Conservation (phyloP, 2,797 vertebrate species). For the Pipistrellus pipistrellus region DNA sequence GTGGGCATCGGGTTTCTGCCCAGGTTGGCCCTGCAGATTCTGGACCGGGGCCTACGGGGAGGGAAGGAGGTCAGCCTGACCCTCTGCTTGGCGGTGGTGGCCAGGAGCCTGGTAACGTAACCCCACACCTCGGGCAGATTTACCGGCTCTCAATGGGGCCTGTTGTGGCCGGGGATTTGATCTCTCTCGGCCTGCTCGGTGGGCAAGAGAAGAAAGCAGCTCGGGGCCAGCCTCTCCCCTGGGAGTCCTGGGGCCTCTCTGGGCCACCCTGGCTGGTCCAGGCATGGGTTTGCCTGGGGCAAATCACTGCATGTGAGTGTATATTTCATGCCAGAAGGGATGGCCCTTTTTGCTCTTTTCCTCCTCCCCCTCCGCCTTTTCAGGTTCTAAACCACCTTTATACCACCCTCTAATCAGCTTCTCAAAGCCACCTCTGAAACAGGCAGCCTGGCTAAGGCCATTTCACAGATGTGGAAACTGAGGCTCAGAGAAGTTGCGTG, state of each 20-base stretch:
- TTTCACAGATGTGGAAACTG: background rate
- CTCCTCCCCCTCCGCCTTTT: rapidly evolving
- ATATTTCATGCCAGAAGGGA: background rate
- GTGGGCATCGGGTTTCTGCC: conserved; percentile 83
- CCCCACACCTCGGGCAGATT: conserved; percentile 84
- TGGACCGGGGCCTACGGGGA: conserved; percentile 81
- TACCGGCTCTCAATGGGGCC: conserved; percentile 85
- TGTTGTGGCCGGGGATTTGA: conserved; percentile 85
- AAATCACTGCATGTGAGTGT: background rate
- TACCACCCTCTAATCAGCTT: background rate
- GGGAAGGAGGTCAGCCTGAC: conserved; percentile 84
- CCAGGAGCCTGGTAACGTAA: conserved; percentile 81
- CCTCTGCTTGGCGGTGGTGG: conserved; percentile 66
- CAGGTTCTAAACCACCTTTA: background rate
- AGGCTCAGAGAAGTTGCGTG: background rate
- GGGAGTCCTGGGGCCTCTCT: background rate
- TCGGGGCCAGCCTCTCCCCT: conserved; percentile 30
- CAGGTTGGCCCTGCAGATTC: conserved; percentile 70
- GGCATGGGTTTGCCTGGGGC: background rate
- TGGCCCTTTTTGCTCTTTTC: background rate
- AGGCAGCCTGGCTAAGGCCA: background rate
- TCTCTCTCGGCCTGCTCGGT: conserved; percentile 76
- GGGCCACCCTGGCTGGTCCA: background rate
- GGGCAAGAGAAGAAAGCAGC: conserved; percentile 80
- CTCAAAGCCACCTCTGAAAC: background rate